These are phyloP conservation scores for Todiramphus chloris DNA, from an alignment of 2,113 vertebrate genomes.

Conservation along the genomic window DNA sequence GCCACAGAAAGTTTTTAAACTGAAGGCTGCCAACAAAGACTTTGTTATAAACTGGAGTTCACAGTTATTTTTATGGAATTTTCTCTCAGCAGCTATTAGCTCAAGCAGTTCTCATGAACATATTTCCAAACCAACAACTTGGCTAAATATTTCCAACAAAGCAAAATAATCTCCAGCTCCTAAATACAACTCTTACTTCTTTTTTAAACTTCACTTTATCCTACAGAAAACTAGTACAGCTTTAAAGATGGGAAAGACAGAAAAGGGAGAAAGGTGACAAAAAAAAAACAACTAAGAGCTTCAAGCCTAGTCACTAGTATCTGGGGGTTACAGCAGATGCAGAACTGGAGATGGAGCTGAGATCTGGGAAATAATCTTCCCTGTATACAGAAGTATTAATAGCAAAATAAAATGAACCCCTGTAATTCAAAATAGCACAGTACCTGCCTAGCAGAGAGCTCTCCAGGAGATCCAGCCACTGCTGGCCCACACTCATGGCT, in stretches of 20 bases:
- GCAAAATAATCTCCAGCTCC: constrained; percentile 39
- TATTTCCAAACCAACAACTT: constrained; percentile 64
- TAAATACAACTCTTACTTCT: constrained; percentile 19
- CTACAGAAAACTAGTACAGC: background rate
- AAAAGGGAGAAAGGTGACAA: background rate
- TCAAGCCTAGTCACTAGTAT: background rate
- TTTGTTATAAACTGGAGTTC: constrained; percentile 53
- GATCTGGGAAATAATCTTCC: background rate
- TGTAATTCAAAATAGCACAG: background rate
- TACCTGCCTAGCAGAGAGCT: background rate
- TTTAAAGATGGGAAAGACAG: background rate
- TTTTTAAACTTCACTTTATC: constrained; percentile 23
- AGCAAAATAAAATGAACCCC: background rate
- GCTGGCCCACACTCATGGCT: background rate
- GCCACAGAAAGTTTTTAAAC: constrained; percentile 57
- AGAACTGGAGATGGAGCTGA: background rate
- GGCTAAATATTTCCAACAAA: constrained; percentile 62
- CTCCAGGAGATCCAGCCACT: background rate
- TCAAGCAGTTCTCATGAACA: constrained; percentile 67
- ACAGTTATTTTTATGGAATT: constrained; percentile 71
- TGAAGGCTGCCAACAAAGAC: constrained; percentile 44
- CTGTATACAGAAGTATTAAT: background rate
- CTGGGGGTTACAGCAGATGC: background rate
- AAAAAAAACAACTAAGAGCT: background rate
- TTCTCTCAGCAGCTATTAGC: constrained; percentile 63